A percentile compares a stretch with the other conserved stretches of the same genome.
These are phyloP conservation scores for Drosophila mojavensis DNA, from an alignment of 1,140 invertebrate species.

Conservation along the genomic window DNA sequence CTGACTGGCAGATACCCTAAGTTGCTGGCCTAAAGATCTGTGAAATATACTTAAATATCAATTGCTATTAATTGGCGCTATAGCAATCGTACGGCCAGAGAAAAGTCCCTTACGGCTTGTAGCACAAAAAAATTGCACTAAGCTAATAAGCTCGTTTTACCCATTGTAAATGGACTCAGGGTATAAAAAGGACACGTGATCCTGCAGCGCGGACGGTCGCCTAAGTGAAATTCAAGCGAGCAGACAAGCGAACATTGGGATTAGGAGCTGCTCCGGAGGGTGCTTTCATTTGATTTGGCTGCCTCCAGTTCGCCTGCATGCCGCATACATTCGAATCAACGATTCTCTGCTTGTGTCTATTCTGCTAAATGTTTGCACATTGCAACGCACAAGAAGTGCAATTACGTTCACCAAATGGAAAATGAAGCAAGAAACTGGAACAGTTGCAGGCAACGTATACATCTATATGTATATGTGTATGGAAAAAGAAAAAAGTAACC, in stretches of 20 bases:
- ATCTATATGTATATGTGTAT: too few relatives aligned
- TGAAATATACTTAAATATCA: neutral
- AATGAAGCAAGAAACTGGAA: conserved; percentile 73
- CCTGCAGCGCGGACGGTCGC: conserved; percentile 54
- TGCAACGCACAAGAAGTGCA: conserved; percentile 72
- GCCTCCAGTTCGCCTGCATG: conserved; percentile 22
- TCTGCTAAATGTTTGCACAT: conserved; percentile 50
- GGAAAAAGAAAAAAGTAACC: conserved; percentile 7
- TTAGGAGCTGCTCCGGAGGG: conserved; percentile 46
- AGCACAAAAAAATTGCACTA: too few relatives aligned
- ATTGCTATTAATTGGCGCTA: too few relatives aligned
- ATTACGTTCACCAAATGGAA: conserved; percentile 76
- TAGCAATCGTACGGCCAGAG: too few relatives aligned
- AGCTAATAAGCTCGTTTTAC: too few relatives aligned
- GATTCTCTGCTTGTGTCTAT: conserved; percentile 6
- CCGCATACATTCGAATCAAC: neutral
- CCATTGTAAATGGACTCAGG: too few relatives aligned
- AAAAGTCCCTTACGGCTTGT: too few relatives aligned
- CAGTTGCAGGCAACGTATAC: conserved; percentile 29
- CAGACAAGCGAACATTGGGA: conserved; percentile 38
- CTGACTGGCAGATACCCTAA: neutral
- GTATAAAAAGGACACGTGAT: conserved; percentile 72
- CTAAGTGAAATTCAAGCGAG: conserved; percentile 54
- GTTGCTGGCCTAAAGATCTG: too few relatives aligned
- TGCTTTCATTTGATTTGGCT: conserved; percentile 76